phyloP scores from a whole-genome alignment of 2,797 vertebrate genomes.

The Fratercula arctica region DNA sequence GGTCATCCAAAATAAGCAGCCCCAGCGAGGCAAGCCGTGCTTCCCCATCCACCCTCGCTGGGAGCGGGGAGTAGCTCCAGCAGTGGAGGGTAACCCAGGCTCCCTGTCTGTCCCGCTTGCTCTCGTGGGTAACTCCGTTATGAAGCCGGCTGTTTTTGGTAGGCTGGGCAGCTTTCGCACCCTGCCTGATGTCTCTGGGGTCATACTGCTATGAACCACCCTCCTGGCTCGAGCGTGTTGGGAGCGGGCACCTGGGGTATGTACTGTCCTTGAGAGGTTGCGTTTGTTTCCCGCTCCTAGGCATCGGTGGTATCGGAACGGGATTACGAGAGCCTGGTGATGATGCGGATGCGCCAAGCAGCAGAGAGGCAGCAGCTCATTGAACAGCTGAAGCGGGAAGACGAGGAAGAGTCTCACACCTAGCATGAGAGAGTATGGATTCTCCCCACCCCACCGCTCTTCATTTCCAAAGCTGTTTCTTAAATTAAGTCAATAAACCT shows the following conservation, averaged over 20 bases:
- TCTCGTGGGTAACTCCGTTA: accelerated
- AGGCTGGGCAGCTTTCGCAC: neutral
- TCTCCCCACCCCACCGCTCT: slow-evolving; percentile 1
- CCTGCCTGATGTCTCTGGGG: neutral
- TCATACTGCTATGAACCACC: accelerated
- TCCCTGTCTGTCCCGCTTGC: accelerated
- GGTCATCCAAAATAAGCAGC: no score
- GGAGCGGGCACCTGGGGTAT: neutral
- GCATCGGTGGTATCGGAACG: slow-evolving; percentile 83
- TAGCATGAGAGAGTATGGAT: neutral
- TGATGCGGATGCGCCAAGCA: slow-evolving; percentile 96
- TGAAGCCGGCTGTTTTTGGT: neutral
- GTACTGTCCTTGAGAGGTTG: accelerated
- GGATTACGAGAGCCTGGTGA: slow-evolving; percentile 94
- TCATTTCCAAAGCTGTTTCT: neutral
- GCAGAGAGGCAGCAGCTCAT: slow-evolving; percentile 93
- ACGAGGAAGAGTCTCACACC: slow-evolving; percentile 77
- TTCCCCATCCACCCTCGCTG: accelerated
- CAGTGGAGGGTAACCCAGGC: neutral
- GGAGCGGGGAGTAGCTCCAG: neutral
- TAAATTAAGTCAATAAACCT: slow-evolving; percentile 75
- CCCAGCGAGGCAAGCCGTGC: accelerated
- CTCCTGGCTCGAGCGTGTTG: accelerated
- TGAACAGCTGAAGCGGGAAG: slow-evolving; percentile 87
- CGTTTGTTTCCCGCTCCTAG: slow-evolving; percentile 64